A percentile compares a stretch with the other conserved stretches of the same genome.
Conservation (phyloP, 2,113 vertebrate species). For the Urocitellus parryii region DNA sequence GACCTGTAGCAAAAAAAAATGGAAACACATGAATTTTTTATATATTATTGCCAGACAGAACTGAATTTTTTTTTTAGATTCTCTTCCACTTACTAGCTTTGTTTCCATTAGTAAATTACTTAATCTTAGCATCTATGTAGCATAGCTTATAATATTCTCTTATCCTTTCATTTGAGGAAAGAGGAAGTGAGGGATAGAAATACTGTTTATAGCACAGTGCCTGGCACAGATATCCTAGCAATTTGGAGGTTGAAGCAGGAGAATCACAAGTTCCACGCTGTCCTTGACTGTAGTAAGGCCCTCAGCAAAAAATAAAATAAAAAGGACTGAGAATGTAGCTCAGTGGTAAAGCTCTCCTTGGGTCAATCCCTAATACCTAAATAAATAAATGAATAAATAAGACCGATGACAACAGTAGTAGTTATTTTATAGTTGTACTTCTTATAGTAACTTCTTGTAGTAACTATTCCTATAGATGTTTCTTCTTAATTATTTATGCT, state of each 20-base stretch:
- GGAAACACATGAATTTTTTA: background rate
- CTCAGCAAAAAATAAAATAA: too few species aligned
- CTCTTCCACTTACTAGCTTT: background rate
- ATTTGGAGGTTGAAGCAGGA: too few species aligned
- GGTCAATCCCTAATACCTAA: too few species aligned
- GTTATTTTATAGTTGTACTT: background rate
- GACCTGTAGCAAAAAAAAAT: background rate
- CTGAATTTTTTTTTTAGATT: constrained; percentile 10
- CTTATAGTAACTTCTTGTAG: background rate
- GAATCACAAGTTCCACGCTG: too few species aligned
- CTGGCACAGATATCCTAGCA: background rate
- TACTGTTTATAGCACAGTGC: background rate
- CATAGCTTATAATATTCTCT: background rate
- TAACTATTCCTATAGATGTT: background rate
- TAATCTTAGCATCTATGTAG: background rate
- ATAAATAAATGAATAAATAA: background rate
- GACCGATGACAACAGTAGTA: background rate
- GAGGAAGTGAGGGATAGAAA: background rate
- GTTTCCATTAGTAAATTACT: background rate
- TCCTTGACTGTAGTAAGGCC: too few species aligned
- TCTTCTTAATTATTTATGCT: constrained; percentile 2
- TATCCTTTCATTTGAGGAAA: background rate
- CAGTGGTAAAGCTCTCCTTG: too few species aligned
- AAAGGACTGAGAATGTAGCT: too few species aligned
- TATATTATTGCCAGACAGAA: background rate